Evolutionary conservation across 2,797 vertebrate species (phyloP).

Genomic region (Bovichtus variegatus): DNA sequence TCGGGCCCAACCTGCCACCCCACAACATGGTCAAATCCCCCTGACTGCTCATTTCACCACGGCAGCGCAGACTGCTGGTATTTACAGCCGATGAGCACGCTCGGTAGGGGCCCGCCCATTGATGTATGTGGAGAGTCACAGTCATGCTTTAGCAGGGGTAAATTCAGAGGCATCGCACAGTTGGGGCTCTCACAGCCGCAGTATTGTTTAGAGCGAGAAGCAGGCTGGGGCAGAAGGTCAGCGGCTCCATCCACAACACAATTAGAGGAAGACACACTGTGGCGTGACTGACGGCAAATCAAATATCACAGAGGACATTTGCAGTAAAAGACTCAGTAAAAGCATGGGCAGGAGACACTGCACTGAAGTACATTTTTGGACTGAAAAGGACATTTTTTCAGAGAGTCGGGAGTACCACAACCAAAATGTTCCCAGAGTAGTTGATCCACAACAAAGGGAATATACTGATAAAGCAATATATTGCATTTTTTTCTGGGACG

Average conservation of each 20-base stretch:
- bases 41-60: conserved; percentile 49
- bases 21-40: conserved; percentile 43
- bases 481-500: background rate
- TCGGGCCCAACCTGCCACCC: conserved; percentile 47
- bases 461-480: no score
- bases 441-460: no score
- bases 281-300: conserved; percentile 56
- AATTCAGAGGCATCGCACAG: conserved; percentile 71
- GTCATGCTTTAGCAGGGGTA: conserved; percentile 75
- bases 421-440: background rate
- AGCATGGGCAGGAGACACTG: background rate
- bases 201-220: conserved; percentile 43
- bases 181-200: conserved; percentile 51
- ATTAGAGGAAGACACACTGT: conserved; percentile 61
- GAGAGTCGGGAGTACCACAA: background rate
- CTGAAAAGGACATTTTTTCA: background rate
- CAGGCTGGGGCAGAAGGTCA: conserved; percentile 74
- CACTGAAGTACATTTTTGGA: background rate
- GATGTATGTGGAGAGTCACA: conserved; percentile 78
- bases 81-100: conserved; percentile 83
- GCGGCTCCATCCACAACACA: conserved; percentile 48
- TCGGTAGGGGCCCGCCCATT: conserved; percentile 66
- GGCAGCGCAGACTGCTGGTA: conserved; percentile 77
- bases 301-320: conserved; percentile 43
- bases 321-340: background rate